These are phyloP conservation scores for western clawed frog (Xenopus tropicalis) DNA, from an alignment of 2,113 vertebrate genomes.

Conservation along the genomic window DNA sequence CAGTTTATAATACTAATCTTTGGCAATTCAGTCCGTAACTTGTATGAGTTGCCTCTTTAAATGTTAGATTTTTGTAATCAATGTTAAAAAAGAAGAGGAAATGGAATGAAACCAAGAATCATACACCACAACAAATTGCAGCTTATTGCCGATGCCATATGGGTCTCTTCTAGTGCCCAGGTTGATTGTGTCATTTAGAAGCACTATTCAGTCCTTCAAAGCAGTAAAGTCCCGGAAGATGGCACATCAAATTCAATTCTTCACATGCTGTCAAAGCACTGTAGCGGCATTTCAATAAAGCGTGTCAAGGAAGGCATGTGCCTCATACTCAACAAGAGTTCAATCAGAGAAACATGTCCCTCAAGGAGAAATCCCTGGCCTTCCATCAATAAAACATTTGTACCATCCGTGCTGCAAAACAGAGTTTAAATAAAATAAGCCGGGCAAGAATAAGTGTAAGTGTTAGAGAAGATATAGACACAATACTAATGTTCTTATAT, in stretches of 20 bases:
- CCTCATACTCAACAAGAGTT: conserved; percentile 19
- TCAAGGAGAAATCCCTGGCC: background rate
- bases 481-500: too few species aligned
- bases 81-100: too few species aligned
- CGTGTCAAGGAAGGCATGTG: background rate
- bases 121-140: background rate
- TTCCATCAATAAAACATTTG: conserved; percentile 20
- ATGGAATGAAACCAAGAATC: too few species aligned
- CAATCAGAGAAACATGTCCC: conserved; percentile 19
- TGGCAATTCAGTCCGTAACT: too few species aligned
- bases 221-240: background rate
- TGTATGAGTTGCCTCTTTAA: too few species aligned
- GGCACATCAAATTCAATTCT: background rate
- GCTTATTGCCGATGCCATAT: background rate
- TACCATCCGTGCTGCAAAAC: background rate
- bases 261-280: conserved; percentile 10
- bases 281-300: background rate
- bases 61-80: too few species aligned
- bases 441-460: background rate
- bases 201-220: conserved; percentile 1
- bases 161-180: background rate
- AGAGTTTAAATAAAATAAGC: background rate
- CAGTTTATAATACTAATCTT: too few species aligned
- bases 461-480: too few species aligned
- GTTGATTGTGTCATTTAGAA: background rate